These are phyloP conservation scores for Chaetura pelagica DNA, from an alignment of 2,113 vertebrate genomes.

Conservation along the genomic window DNA sequence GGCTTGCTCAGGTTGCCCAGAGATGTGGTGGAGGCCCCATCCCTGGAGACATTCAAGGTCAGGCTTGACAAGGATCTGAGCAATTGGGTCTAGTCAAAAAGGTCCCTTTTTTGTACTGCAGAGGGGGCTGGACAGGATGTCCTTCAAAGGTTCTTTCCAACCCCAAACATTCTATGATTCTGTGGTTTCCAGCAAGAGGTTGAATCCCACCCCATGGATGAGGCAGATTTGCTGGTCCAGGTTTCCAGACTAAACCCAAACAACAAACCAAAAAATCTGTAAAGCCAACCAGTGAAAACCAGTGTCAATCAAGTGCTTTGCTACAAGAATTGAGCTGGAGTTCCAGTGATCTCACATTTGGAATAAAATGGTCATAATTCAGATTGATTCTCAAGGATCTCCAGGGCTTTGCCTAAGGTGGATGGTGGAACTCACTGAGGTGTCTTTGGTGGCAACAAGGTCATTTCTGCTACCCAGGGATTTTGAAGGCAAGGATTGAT, in stretches of 20 bases:
- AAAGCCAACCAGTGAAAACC: not conserved
- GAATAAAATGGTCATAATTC: not conserved
- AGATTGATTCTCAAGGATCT: not conserved
- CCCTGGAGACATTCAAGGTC: too few species aligned
- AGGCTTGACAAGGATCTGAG: too few species aligned
- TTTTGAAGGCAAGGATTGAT: not conserved
- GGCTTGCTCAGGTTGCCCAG: not conserved
- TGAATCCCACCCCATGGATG: not conserved
- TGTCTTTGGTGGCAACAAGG: not conserved
- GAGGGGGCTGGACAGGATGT: too few species aligned
- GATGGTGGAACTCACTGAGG: not conserved
- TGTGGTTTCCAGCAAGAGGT: not conserved
- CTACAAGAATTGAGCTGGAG: not conserved
- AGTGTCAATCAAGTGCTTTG: not conserved
- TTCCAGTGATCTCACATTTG: not conserved
- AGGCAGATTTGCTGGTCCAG: rapidly evolving
- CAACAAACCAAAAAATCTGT: too few species aligned
- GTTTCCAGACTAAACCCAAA: too few species aligned
- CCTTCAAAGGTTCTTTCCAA: too few species aligned
- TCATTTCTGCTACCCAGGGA: not conserved
- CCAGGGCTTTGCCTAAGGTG: not conserved
- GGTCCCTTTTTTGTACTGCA: too few species aligned
- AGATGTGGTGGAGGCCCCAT: too few species aligned
- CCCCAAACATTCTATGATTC: too few species aligned
- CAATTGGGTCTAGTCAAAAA: too few species aligned